A percentile compares a stretch with the other conserved stretches of the same genome.
Evolutionary conservation across 2,888 invertebrate species (phyloP).

Genomic region (Amphipoea oculea): DNA sequence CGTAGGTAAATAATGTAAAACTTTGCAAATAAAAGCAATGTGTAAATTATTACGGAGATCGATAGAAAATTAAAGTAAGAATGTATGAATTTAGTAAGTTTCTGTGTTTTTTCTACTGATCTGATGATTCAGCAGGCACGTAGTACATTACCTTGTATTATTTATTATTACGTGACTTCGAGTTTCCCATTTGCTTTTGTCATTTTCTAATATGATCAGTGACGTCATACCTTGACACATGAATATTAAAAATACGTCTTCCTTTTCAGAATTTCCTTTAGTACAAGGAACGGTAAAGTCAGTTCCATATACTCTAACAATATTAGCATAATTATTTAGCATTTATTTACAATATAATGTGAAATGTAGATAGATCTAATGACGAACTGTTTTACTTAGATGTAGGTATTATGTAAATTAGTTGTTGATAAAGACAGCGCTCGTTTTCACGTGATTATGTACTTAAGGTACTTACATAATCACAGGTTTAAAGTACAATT

Average conservation of each 20-base stretch:
- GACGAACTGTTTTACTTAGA: constrained; percentile 19
- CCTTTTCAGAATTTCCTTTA: constrained; percentile 42
- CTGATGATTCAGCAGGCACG: too few species aligned
- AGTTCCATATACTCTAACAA: neutral
- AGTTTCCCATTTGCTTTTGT: constrained; percentile 34
- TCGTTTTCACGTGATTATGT: constrained; percentile 6
- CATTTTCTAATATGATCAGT: constrained; percentile 28
- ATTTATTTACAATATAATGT: constrained; percentile 48
- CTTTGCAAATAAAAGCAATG: neutral
- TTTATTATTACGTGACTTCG: neutral
- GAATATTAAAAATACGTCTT: constrained; percentile 45
- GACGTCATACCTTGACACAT: constrained; percentile 27
- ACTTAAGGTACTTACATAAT: neutral
- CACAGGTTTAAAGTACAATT: constrained; percentile 14
- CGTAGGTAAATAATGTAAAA: constrained; percentile 7
- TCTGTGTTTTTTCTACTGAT: neutral
- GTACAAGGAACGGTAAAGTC: constrained; percentile 15
- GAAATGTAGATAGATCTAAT: constrained; percentile 42
- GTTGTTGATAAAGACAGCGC: neutral
- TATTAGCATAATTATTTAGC: constrained; percentile 24
- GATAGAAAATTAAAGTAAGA: neutral
- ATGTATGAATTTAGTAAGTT: neutral
- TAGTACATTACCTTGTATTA: neutral
- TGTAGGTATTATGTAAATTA: neutral
- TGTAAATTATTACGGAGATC: neutral